Base-by-base conservation (phyloP, 2,113 vertebrate genomes). In the Myrmecobius fasciatus region DNA sequence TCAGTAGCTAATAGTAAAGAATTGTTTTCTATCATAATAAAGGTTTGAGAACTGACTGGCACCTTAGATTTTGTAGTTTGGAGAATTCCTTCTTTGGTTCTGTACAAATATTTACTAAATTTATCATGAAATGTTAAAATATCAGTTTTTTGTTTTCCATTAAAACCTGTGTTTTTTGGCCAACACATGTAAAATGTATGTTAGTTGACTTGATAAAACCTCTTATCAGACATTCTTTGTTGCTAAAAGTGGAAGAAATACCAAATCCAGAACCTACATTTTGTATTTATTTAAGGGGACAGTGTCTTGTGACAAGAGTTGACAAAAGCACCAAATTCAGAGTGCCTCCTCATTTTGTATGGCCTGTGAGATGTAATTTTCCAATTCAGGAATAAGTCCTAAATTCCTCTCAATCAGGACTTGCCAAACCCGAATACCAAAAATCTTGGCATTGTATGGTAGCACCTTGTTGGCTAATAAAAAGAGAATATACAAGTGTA, bases 21-120 rank as follows among this genome's bases (percentile, higher is more conserved):
- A 92, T 75, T 96, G 31, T 94, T 95, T 95, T 93, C 51, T 75
- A 8, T 90, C 90, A 94, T 22, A 89, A 94, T 22, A 43, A 83
- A 83, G 36, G 0, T 43, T 43, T 43, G n/a, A 43, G n/a, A 83
- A 83, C n/a, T 83, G 36, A 83, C 20, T 24, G 36, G 67, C 67
- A 83, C 43, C 67, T 83, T 83, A 20, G 67, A 83, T 83, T 83
- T 83, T 83, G 17, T 43, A 83, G 6, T 43, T 83, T 17, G 6
- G 6, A 83, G 14, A 36, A 43, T 83, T 43, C 20, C 20, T 83
- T 43, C 36, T 83, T 83, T 43, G 67, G 36, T n/a, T 1, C n/a
- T 83, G 7, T 43, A 43, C 17, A 83, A 83, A 83, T 92, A 96
- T 91, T 95, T 91, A 46, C 75, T 52, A 93, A 97, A 67, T 52